These are phyloP conservation scores for fruit fly (Drosophila melanogaster) DNA, from an alignment of 1,140 invertebrate genomes.

Conservation along the genomic window Release_6_plus_ISO1_MT NT_033779.5:20822001-20822500, in stretches of 20 bases:
- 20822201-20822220: constrained; percentile 39
- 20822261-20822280: constrained; percentile 6
- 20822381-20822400: no score
- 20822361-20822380: no score
- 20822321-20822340: no score
- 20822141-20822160: constrained; percentile 70
- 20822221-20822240: constrained; percentile 26
- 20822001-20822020: constrained; percentile 18
- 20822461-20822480: no score
- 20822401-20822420: no score
- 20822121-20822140: constrained; percentile 70
- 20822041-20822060: background rate
- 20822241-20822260: constrained; percentile 56
- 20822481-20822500: no score
- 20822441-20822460: no score
- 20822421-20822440: no score
- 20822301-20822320: no score
- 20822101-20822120: constrained; percentile 49
- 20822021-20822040: background rate
- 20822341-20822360: no score
- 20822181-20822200: constrained; percentile 69
- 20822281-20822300: no score
- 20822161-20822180: constrained; percentile 78
- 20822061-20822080: constrained; percentile 24
- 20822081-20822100: constrained; percentile 56